Conservation (phyloP, 1,140 invertebrate genomes). For the Dinothrombium tinctorium region DNA sequence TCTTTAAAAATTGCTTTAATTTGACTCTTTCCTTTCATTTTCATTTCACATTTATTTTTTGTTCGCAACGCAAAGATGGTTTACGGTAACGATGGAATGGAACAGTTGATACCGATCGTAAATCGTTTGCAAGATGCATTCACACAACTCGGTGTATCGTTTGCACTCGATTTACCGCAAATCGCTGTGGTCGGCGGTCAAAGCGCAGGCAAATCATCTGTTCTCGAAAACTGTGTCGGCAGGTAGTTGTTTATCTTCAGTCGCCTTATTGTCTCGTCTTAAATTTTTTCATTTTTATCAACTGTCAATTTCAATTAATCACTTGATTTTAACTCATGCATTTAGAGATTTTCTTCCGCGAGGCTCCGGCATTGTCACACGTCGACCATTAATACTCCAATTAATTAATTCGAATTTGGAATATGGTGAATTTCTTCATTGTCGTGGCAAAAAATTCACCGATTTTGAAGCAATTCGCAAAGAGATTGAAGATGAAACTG, state of each 20-base stretch:
- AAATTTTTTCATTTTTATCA: not conserved
- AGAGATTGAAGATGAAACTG: slow-evolving; percentile 86
- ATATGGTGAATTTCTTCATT: slow-evolving; percentile 96
- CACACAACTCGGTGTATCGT: slow-evolving; percentile 75
- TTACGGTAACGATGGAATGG: slow-evolving; percentile 68
- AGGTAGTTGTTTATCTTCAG: slow-evolving; percentile 75
- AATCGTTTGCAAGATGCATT: slow-evolving; percentile 99
- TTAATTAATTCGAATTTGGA: slow-evolving; percentile 65
- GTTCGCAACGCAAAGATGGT: too few species aligned
- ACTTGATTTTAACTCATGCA: slow-evolving; percentile 14
- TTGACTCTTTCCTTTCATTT: too few species aligned
- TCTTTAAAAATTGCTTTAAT: too few species aligned
- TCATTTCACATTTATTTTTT: too few species aligned
- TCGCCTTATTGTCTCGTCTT: too few species aligned
- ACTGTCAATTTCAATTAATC: not conserved
- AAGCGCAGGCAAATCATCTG: slow-evolving; percentile 95
- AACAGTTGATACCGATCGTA: slow-evolving; percentile 90
- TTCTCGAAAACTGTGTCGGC: slow-evolving; percentile 97
- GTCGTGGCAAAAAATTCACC: slow-evolving; percentile 62
- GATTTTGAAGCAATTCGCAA: slow-evolving; percentile 71
- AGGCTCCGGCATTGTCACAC: slow-evolving; percentile 88
- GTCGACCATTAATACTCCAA: slow-evolving; percentile 79
- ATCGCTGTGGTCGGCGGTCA: slow-evolving; percentile 98
- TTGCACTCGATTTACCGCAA: slow-evolving; percentile 94
- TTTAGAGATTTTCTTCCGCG: slow-evolving; percentile 77